These are phyloP conservation scores for Copsychus sechellarum DNA, from an alignment of 2,113 vertebrate species.

Conservation along the genomic window DNA sequence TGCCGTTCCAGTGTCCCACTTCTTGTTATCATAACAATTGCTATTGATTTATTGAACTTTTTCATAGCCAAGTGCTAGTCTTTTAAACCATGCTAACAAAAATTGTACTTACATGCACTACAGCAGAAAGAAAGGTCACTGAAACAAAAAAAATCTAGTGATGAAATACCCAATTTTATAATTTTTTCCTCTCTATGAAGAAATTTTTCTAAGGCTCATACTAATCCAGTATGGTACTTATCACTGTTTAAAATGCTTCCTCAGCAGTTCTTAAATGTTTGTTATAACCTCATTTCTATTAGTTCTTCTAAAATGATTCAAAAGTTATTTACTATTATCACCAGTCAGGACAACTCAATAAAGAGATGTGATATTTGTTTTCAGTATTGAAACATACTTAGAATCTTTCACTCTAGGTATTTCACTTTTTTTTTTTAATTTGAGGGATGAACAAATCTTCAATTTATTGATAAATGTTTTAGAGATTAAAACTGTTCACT, in stretches of 20 bases:
- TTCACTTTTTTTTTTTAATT: neutral
- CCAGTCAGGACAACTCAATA: neutral
- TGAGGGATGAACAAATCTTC: neutral
- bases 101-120: neutral
- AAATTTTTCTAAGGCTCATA: neutral
- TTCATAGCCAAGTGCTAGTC: constrained; percentile 78
- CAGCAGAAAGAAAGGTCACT: constrained; percentile 3
- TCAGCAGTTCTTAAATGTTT: neutral
- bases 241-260: neutral
- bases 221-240: neutral
- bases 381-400: neutral
- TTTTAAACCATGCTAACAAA: constrained; percentile 60
- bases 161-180: neutral
- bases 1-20: constrained; percentile 73
- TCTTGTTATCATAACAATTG: constrained; percentile 82
- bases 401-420: neutral
- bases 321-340: neutral
- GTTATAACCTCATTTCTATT: neutral
- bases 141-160: neutral
- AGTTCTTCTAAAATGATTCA: neutral
- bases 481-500: neutral
- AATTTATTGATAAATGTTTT: neutral
- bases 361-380: neutral
- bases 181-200: neutral
- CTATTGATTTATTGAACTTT: constrained; percentile 89